Base-by-base conservation (phyloP, 2,113 vertebrate species). In the Regulus satrapa region DNA sequence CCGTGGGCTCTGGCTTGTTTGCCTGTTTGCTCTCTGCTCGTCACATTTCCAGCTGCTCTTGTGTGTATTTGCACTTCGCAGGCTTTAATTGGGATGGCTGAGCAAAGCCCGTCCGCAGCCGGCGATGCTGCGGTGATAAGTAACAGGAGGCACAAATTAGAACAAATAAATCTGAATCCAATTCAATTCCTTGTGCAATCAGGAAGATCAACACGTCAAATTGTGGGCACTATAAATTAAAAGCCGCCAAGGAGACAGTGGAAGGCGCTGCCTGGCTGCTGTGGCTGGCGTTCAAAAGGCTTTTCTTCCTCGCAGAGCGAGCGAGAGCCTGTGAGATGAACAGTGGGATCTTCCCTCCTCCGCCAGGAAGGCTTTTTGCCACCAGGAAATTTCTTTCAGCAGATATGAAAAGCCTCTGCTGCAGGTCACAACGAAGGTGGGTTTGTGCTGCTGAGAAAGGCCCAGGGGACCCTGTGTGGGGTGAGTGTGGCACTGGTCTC, bases 1-100 rank as follows among this genome's bases (percentile, higher is more conserved):
- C 74, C 0, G 1, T 8, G 85, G 69, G 78, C 43, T 43, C 85
- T 62, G 85, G 20, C 69, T 93, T 36, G 64, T 90, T 89, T 78
- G 84, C 77, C 84, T 85, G 84, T 86, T 92, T 73, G 92, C 84
- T 94, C 78, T 85, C 54, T 61, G 84, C 88, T 79, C 40, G 5
- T 51, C 2, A 5, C 46, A 3, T 88, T 89, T 79, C 88, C 88
- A 93, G 91, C 90, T 67, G 85, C 92, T 93, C 88, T 21, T n/a
- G 81, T 85, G 88, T 85, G 90, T 89, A 40, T 92, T 68, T 85
- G 90, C 76, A 45, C 59, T 55, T 74, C 0, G 25, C 83, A 36
- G 36, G 75, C 90, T 86, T 45, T 89, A 59, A 82, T 83, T 91
- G 75, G 85, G 55, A 16, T 9, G 51, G 84, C 76, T 80, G 88